Percentiles rank a stretch among this genome's conserved stretches.
Evolutionary conservation across 2,888 invertebrate genomes (phyloP).

Genomic region (Oxytorus armatus): DNA sequence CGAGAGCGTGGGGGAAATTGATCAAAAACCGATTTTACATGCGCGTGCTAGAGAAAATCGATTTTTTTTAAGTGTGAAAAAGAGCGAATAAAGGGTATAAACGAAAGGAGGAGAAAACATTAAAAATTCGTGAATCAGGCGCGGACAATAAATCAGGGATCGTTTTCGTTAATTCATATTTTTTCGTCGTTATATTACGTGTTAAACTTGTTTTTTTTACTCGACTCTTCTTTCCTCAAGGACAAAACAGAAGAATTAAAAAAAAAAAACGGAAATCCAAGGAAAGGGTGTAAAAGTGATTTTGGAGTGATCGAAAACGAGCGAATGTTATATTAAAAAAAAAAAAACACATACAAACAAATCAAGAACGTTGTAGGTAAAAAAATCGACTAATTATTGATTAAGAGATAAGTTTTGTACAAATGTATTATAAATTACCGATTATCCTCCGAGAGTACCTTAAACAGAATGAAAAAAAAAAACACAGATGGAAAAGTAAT

Average conservation of each 20-base stretch:
- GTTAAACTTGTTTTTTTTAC: constrained; percentile 1
- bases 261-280: constrained; percentile 19
- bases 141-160: constrained; percentile 21
- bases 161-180: constrained; percentile 2
- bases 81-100: too few relatives aligned
- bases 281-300: constrained; percentile 52
- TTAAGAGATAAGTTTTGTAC: constrained; percentile 82
- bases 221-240: constrained; percentile 20
- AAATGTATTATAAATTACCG: constrained; percentile 82
- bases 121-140: constrained; percentile 10
- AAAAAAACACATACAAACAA: constrained; percentile 31
- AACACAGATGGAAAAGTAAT: constrained; percentile 59
- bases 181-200: constrained; percentile 26
- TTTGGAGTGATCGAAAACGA: constrained; percentile 37
- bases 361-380: constrained; percentile 68
- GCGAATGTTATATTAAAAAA: constrained; percentile 43
- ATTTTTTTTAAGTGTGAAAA: constrained; percentile 8
- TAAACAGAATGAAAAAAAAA: constrained; percentile 67
- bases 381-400: constrained; percentile 78
- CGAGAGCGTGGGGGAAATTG: constrained; percentile 1
- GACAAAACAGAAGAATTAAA: constrained; percentile 7
- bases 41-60: neutral
- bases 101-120: neutral
- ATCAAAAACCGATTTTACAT: neutral
- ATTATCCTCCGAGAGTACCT: constrained; percentile 80